These are phyloP conservation scores for Hylaeus anthracinus DNA, from an alignment of 1,140 invertebrate genomes.

Conservation along the genomic window DNA sequence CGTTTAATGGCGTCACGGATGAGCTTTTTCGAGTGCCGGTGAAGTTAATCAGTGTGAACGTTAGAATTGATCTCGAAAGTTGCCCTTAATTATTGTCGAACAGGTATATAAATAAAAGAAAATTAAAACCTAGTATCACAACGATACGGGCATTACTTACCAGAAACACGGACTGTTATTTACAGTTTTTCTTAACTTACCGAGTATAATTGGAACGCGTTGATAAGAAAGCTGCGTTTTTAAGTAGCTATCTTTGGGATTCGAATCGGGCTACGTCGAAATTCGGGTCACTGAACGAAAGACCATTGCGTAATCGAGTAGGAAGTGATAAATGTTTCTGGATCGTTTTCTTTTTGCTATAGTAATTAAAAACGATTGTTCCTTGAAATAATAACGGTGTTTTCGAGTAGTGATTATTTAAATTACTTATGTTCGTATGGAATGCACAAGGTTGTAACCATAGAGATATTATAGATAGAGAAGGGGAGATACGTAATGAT, in stretches of 20 bases:
- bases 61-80: not conserved
- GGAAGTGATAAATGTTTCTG: not conserved
- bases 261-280: no score
- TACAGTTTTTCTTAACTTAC: not conserved
- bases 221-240: not conserved
- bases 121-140: no score
- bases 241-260: not conserved
- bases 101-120: not conserved
- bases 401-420: not conserved
- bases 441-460: no score
- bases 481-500: no score
- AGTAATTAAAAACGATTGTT: not conserved
- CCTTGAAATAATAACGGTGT: not conserved
- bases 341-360: not conserved
- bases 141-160: no score
- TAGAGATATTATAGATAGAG: no score
- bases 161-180: not conserved
- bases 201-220: not conserved
- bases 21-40: conserved; percentile 4
- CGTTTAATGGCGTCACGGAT: no score
- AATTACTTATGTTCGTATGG: not conserved
- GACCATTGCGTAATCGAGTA: no score
- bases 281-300: no score
- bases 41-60: conserved; percentile 27
- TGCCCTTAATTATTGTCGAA: not conserved